Evolutionary conservation across 1,140 invertebrate genomes (phyloP).

Genomic region (Heliconius himera): DNA sequence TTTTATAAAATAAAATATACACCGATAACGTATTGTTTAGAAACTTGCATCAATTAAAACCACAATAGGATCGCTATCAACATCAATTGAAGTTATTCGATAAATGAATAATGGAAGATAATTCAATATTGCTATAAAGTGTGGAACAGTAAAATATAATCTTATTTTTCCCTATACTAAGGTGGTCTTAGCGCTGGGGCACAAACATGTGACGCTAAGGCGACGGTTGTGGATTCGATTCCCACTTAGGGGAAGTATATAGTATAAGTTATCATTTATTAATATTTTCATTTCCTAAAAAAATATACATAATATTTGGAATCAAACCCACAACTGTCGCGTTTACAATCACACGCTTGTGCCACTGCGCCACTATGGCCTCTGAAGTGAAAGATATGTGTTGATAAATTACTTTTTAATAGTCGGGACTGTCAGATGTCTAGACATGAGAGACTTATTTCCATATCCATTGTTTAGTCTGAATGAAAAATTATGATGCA

Average conservation of each 20-base stretch:
- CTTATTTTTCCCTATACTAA: neutral
- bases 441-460: conserved; percentile 28
- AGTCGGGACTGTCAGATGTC: conserved; percentile 13
- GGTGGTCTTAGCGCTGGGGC: too few relatives aligned
- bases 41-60: conserved; percentile 7
- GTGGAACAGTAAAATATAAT: neutral
- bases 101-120: conserved; percentile 36
- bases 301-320: too few relatives aligned
- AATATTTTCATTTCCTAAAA: too few relatives aligned
- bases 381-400: neutral
- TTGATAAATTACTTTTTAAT: conserved; percentile 22
- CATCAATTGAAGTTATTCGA: conserved; percentile 37
- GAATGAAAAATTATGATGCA: conserved; percentile 26
- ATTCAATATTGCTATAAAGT: conserved; percentile 23
- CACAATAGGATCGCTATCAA: conserved; percentile 40
- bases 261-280: too few relatives aligned
- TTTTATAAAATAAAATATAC: neutral
- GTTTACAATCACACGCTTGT: too few relatives aligned
- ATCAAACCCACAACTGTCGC: too few relatives aligned
- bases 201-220: too few relatives aligned
- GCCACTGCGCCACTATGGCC: too few relatives aligned
- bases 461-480: conserved; percentile 29
- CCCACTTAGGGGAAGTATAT: too few relatives aligned
- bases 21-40: neutral
- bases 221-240: too few relatives aligned